Evolutionary conservation across 1,140 invertebrate genomes (phyloP).

Genomic region (Lepidurus couesii): DNA sequence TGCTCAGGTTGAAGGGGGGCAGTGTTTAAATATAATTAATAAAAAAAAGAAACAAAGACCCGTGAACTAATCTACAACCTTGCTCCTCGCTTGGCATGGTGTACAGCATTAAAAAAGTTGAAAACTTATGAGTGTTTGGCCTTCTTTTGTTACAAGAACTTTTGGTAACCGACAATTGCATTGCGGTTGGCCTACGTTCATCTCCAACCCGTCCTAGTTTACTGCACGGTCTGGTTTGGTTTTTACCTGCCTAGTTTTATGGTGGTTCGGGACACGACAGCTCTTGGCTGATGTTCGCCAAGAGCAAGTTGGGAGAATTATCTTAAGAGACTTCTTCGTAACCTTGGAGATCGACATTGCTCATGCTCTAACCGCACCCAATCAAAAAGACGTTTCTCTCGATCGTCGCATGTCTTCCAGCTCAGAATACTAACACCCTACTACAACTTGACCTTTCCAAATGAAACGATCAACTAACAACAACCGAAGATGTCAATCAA

Average conservation of each 20-base stretch:
- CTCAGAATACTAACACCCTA: too few relatives aligned
- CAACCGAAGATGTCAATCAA: too few relatives aligned
- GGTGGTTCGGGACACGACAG: not conserved
- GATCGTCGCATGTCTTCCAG: too few relatives aligned
- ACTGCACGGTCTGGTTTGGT: not conserved
- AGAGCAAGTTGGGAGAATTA: not conserved
- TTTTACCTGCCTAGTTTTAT: conserved; percentile 1
- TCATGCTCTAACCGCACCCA: not conserved
- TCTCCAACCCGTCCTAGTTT: not conserved
- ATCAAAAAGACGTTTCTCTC: not conserved
- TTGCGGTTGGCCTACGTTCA: not conserved
- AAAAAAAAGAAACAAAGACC: not conserved
- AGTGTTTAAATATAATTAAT: not conserved
- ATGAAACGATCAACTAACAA: too few relatives aligned
- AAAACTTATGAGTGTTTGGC: not conserved
- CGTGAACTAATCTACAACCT: not conserved
- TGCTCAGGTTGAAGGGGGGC: not conserved
- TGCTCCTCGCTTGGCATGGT: not conserved
- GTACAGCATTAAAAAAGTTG: not conserved
- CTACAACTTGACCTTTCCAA: too few relatives aligned
- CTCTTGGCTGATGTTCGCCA: not conserved
- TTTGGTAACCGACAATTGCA: not conserved
- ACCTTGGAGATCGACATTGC: not conserved
- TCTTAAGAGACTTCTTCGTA: not conserved
- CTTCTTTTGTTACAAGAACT: not conserved